A percentile compares a stretch with the other conserved stretches of the same genome.
phyloP scores from a whole-genome alignment of 2,888 invertebrate species.

The Coelogynopora nodosa region DNA sequence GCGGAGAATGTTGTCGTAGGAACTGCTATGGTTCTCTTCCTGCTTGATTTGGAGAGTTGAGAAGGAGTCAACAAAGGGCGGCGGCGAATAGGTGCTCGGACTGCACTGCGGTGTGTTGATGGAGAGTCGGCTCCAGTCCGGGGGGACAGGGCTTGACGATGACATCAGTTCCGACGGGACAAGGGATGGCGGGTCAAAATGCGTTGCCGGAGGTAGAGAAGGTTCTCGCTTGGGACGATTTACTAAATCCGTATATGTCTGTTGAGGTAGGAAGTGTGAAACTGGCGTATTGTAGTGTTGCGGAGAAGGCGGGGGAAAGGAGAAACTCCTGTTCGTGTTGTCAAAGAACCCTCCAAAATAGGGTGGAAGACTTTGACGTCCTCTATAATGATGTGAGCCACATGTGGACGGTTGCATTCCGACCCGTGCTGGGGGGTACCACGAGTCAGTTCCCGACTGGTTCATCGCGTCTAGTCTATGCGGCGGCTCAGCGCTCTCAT shows the following conservation, averaged over 20 bases:
- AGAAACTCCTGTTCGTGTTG: background rate
- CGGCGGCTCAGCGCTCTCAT: background rate
- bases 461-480: background rate
- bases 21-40: background rate
- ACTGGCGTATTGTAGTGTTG: background rate
- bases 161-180: background rate
- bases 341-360: background rate
- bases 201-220: background rate
- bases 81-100: background rate
- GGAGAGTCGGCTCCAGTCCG: background rate
- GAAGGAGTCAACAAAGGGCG: background rate
- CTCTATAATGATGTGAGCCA: background rate
- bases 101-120: slow-evolving; percentile 1
- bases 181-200: background rate
- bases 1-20: background rate
- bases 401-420: background rate
- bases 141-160: background rate
- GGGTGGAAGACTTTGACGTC: background rate
- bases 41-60: background rate
- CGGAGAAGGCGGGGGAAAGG: background rate
- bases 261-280: background rate
- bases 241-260: background rate
- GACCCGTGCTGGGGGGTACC: background rate
- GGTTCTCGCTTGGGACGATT: background rate
- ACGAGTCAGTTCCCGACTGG: background rate